Evolutionary conservation across 2,797 vertebrate species (phyloP).

Genomic region (Microchirus variegatus): DNA sequence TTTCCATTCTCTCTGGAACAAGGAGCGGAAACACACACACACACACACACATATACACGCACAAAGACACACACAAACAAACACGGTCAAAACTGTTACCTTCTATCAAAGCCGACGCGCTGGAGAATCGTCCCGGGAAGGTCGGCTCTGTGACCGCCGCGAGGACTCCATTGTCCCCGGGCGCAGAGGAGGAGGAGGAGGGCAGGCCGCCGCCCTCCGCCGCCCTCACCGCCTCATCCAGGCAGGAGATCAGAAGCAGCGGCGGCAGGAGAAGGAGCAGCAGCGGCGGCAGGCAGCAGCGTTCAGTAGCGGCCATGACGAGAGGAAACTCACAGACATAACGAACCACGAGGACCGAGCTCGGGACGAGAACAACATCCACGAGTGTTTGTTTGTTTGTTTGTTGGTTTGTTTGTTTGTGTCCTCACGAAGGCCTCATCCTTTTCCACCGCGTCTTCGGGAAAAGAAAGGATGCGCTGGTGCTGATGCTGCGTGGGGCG

Average conservation of each 20-base stretch:
- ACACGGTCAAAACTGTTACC: slow-evolving; percentile 58
- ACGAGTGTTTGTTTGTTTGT: not conserved
- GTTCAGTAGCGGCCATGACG: slow-evolving; percentile 73
- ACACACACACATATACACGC: slow-evolving; percentile 28
- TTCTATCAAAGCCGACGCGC: slow-evolving; percentile 41
- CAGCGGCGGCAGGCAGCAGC: slow-evolving; percentile 54
- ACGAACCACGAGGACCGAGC: slow-evolving; percentile 52
- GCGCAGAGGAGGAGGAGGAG: slow-evolving; percentile 46
- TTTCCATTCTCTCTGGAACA: too few relatives aligned
- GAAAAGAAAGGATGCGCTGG: slow-evolving; percentile 55
- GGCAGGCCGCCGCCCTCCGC: slow-evolving; percentile 70
- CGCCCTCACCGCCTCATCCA: slow-evolving; percentile 66
- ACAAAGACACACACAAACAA: slow-evolving; percentile 15
- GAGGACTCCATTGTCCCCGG: slow-evolving; percentile 67
- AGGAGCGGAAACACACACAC: not conserved
- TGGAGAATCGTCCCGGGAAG: slow-evolving; percentile 5
- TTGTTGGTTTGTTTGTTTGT: too few relatives aligned
- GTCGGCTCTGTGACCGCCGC: slow-evolving; percentile 24
- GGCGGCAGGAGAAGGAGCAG: slow-evolving; percentile 61
- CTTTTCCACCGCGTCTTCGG: slow-evolving; percentile 8
- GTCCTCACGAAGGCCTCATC: slow-evolving; percentile 35
- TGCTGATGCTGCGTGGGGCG: slow-evolving; percentile 73
- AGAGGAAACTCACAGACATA: slow-evolving; percentile 76
- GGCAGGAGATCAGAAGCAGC: slow-evolving; percentile 66
- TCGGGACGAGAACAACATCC: slow-evolving; percentile 37